Conservation (phyloP, 2,888 invertebrate genomes). For the Papilio protenor region DNA sequence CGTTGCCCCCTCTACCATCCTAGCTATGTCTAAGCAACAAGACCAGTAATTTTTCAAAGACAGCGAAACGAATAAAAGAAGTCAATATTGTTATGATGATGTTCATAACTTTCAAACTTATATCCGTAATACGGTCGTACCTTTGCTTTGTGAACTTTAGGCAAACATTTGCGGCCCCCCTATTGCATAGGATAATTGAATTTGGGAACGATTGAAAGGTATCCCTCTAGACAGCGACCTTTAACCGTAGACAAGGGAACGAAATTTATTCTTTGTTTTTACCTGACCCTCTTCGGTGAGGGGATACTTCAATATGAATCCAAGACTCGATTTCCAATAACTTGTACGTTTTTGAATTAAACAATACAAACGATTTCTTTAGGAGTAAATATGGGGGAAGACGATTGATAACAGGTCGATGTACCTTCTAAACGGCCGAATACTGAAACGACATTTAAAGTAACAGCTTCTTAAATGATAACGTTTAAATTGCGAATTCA, state of each 20-base stretch:
- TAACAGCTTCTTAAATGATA: no score
- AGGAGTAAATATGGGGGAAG: not conserved
- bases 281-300: constrained; percentile 11
- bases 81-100: not conserved
- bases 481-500: no score
- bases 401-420: not conserved
- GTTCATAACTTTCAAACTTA: not conserved
- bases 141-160: not conserved
- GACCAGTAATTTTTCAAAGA: no score
- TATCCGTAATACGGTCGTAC: not conserved
- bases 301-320: constrained; percentile 21
- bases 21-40: no score
- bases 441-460: no score
- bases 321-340: constrained; percentile 19
- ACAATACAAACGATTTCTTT: not conserved
- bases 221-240: constrained; percentile 31
- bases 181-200: constrained; percentile 23
- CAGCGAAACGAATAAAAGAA: not conserved
- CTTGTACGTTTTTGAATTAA: constrained; percentile 17
- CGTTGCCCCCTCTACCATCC: no score
- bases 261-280: constrained; percentile 40
- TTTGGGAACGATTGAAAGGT: constrained; percentile 28
- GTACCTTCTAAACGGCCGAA: not conserved
- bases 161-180: constrained; percentile 4
- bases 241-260: constrained; percentile 30